phyloP scores from a whole-genome alignment of 2,797 vertebrate genomes.

The Cercopithecus diana region DNA sequence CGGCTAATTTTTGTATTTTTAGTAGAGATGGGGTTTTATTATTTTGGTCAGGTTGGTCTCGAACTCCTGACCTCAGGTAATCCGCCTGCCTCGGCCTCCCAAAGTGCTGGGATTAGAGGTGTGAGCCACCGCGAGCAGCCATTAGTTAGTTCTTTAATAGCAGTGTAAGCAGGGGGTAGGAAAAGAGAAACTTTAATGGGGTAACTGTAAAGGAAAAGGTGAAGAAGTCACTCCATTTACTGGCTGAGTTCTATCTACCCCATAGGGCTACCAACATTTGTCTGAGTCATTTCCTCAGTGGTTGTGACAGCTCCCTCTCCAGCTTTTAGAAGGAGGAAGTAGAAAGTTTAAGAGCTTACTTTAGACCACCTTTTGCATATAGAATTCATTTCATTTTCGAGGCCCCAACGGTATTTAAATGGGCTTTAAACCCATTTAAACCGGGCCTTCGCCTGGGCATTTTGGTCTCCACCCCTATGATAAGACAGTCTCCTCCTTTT shows the following conservation, averaged over 20 bases:
- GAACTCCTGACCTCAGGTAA: too few species aligned
- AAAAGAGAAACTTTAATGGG: neutral
- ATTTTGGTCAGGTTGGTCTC: too few species aligned
- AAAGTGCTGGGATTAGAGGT: too few species aligned
- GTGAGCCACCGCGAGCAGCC: too few species aligned
- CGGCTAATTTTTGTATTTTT: too few species aligned
- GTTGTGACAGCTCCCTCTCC: slow-evolving; percentile 1
- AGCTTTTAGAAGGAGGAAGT: slow-evolving; percentile 49
- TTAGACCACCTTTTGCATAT: neutral
- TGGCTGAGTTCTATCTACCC: neutral
- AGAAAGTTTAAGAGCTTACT: neutral
- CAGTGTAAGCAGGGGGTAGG: neutral
- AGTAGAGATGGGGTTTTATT: too few species aligned
- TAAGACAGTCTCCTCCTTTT: neutral
- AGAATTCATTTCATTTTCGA: slow-evolving; percentile 26
- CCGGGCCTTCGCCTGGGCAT: neutral
- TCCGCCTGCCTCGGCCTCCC: too few species aligned
- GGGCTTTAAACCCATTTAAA: neutral
- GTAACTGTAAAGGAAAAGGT: neutral
- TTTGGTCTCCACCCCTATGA: neutral
- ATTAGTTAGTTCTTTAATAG: neutral
- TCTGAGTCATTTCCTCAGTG: slow-evolving; percentile 67
- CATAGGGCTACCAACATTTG: neutral
- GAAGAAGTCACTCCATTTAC: neutral
- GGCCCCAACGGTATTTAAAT: neutral